Evolutionary conservation across 2,888 invertebrate species (phyloP).

Genomic region (Xiphydria camelus): DNA sequence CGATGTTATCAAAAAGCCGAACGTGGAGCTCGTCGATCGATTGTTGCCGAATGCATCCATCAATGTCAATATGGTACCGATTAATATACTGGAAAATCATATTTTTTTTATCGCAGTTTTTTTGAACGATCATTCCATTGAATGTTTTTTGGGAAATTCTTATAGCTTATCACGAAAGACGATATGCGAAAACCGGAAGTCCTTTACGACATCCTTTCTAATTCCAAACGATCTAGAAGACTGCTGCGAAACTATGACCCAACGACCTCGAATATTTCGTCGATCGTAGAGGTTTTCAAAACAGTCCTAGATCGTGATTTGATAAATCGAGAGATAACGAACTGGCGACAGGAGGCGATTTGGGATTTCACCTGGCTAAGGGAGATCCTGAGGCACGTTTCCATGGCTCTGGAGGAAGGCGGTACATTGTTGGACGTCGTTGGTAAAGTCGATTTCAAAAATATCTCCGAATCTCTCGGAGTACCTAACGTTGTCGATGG

Average conservation of each 20-base stretch:
- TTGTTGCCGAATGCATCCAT: slow-evolving; percentile 43
- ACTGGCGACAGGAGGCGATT: slow-evolving; percentile 58
- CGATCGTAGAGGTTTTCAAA: slow-evolving; percentile 35
- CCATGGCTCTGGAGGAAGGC: slow-evolving; percentile 54
- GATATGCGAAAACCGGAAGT: slow-evolving; percentile 31
- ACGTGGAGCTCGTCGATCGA: slow-evolving; percentile 24
- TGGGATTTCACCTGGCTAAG: slow-evolving; percentile 61
- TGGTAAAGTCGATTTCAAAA: slow-evolving; percentile 57
- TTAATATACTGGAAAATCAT: neutral
- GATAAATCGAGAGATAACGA: slow-evolving; percentile 33
- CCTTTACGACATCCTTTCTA: slow-evolving; percentile 35
- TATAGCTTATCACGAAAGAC: slow-evolving; percentile 11
- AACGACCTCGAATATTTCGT: slow-evolving; percentile 34
- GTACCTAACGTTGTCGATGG: slow-evolving; percentile 57
- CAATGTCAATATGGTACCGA: slow-evolving; percentile 43
- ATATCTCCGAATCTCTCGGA: slow-evolving; percentile 48
- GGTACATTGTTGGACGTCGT: slow-evolving; percentile 59
- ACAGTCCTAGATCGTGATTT: slow-evolving; percentile 38
- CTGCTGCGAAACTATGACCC: slow-evolving; percentile 42
- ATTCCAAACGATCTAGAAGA: slow-evolving; percentile 36
- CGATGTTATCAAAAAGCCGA: slow-evolving; percentile 32
- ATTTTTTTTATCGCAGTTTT: neutral
- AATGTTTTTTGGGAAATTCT: neutral
- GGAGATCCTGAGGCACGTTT: slow-evolving; percentile 56
- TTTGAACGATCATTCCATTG: neutral